Evolutionary conservation across 1,140 invertebrate genomes (phyloP), one percentile per base, ranked within the genome.

Genomic region (Drosophila takahashii): DNA sequence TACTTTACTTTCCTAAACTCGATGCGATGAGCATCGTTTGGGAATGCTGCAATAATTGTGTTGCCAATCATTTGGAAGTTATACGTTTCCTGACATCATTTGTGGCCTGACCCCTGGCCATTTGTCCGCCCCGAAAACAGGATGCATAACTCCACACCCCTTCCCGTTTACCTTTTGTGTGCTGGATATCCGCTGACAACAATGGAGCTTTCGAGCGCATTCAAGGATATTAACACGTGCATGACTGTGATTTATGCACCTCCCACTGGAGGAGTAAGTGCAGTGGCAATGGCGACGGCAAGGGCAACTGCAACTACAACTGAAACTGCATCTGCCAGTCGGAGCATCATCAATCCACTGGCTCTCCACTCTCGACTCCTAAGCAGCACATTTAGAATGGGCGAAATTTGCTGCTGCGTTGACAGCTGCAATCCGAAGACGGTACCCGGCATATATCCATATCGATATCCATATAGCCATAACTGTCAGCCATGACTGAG

Each of bases 341-440:
- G 50, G 34, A 41, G 47, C 34, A 54, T 76, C 56, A 67, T 69
- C 69, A 57, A 74, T 59, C 50, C 37, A 61, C 44, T 59, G 54
- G 34, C 29, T 39, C 66, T 54, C 37, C 32, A 15, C 32, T 64
- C 64, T 48, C 50, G 22, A 39, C 58, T 75, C 36, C 34, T 65
- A 58, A 75, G 72, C 72, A 59, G 47, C 47, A 32, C 80, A 71
- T 81, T 59, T 77, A 65, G 71, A 62, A 54, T 41, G 39, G 64
- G 64, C 65, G 56, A 84, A 79, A 83, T 83, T 75, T 79, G 76
- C 54, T 66, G 72, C 75, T 76, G 56, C 65, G 76, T 73, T 83
- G 81, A 86, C 81, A 86, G 81, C 79, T 87, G 70, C 78, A 86
- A 75, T 79, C 59, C 64, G 22, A 78, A 87, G 81, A 87, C 67